Evolutionary conservation across 2,113 vertebrate species (phyloP).

Genomic region (Salvator merianae): DNA sequence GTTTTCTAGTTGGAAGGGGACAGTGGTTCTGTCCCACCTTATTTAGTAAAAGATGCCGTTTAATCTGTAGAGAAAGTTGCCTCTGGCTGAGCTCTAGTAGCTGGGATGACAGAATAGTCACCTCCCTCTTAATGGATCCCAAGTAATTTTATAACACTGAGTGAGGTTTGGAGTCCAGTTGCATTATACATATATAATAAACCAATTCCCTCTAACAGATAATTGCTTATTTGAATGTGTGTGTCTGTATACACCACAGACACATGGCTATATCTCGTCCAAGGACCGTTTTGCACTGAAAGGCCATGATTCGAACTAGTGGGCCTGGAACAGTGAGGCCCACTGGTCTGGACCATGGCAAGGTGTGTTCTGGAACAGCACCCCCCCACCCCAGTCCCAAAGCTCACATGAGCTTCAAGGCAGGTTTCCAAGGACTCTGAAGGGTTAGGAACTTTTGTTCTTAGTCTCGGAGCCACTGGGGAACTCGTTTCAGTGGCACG

Average conservation of each 20-base stretch:
- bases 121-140: neutral
- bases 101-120: neutral
- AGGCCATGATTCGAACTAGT: too few relatives aligned
- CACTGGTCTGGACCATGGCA: too few relatives aligned
- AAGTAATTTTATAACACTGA: neutral
- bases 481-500: too few relatives aligned
- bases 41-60: neutral
- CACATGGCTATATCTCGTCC: neutral
- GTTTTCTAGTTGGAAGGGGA: neutral
- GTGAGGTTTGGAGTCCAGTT: neutral
- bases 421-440: too few relatives aligned
- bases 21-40: neutral
- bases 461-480: too few relatives aligned
- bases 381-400: too few relatives aligned
- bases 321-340: too few relatives aligned
- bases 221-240: neutral
- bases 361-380: too few relatives aligned
- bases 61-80: neutral
- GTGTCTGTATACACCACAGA: neutral
- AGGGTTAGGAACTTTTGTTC: too few relatives aligned
- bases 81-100: neutral
- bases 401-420: too few relatives aligned
- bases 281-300: too few relatives aligned
- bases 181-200: neutral
- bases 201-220: constrained; percentile 7